A percentile compares a stretch with the other conserved stretches of the same genome.
These are phyloP conservation scores for Menura novaehollandiae DNA, from an alignment of 2,113 vertebrate species.

Conservation along the genomic window DNA sequence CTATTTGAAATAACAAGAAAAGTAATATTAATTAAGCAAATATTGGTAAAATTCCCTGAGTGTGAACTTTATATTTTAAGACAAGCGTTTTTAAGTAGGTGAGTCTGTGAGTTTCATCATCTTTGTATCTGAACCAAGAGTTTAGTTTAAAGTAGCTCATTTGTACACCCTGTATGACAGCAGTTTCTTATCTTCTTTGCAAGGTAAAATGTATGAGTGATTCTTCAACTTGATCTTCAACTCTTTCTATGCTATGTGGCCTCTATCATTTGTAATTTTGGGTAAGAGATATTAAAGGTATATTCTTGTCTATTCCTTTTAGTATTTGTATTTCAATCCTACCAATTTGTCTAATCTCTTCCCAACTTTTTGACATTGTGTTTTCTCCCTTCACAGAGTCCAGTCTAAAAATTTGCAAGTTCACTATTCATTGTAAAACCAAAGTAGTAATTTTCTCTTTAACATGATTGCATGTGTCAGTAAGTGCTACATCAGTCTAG, in stretches of 20 bases:
- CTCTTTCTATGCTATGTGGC: rapidly evolving
- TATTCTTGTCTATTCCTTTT: neutral
- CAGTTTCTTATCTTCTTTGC: neutral
- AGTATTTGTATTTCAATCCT: neutral
- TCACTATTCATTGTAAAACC: neutral
- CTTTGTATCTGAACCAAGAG: neutral
- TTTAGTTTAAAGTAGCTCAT: neutral
- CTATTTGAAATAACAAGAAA: neutral
- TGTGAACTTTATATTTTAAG: neutral
- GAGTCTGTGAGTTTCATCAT: neutral
- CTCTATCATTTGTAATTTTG: neutral
- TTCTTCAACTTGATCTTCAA: neutral
- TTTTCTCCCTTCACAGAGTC: neutral
- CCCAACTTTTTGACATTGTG: neutral
- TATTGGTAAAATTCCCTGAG: neutral
- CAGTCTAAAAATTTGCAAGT: neutral
- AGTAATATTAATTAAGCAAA: neutral
- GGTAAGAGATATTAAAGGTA: neutral
- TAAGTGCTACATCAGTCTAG: neutral
- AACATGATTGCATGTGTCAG: neutral
- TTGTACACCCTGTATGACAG: neutral
- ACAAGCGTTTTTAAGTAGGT: neutral
- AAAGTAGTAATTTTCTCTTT: neutral
- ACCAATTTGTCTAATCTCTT: neutral
- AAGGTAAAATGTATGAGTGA: neutral